These are phyloP conservation scores for Haliclona indistincta DNA, from an alignment of 37 sponge, comb jelly and placozoan genomes.

Conservation along the genomic window DNA sequence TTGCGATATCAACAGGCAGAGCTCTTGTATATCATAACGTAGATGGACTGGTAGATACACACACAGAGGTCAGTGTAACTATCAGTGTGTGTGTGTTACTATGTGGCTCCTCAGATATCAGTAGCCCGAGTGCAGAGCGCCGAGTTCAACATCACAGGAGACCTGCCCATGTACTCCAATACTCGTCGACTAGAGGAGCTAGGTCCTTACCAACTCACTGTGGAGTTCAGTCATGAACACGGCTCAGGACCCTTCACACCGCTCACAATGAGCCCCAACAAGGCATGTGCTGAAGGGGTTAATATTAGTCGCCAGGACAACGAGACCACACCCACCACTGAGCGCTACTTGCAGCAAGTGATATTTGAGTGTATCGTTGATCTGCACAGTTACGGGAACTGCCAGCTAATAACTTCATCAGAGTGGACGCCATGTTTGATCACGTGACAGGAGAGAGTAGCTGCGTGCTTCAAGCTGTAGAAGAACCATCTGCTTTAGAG, in stretches of 20 bases:
- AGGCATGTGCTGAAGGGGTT: constrained; percentile 5
- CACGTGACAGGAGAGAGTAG: constrained; percentile 24
- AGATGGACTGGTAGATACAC: constrained; percentile 64
- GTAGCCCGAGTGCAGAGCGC: constrained; percentile 33
- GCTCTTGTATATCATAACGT: constrained; percentile 74
- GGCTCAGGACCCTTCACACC: constrained; percentile 28
- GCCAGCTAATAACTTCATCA: constrained; percentile 18
- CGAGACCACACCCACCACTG: neutral
- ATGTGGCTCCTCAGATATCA: constrained; percentile 20
- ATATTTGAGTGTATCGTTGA: constrained; percentile 61
- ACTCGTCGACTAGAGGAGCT: constrained; percentile 24
- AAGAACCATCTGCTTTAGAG: constrained; percentile 1
- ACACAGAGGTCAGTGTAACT: constrained; percentile 59
- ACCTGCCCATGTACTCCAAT: constrained; percentile 44
- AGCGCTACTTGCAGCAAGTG: constrained; percentile 58
- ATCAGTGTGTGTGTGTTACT: neutral
- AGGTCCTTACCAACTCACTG: constrained; percentile 39
- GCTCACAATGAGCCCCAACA: constrained; percentile 30
- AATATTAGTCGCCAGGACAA: constrained; percentile 1
- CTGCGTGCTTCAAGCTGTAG: constrained; percentile 26
- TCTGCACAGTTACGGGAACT: constrained; percentile 15
- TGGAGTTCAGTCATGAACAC: constrained; percentile 23
- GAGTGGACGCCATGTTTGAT: constrained; percentile 42
- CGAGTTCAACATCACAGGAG: constrained; percentile 1
- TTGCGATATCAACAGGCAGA: constrained; percentile 44